These are phyloP conservation scores for Chloroceryle amazona DNA, from an alignment of 2,797 vertebrate species.

Conservation along the genomic window DNA sequence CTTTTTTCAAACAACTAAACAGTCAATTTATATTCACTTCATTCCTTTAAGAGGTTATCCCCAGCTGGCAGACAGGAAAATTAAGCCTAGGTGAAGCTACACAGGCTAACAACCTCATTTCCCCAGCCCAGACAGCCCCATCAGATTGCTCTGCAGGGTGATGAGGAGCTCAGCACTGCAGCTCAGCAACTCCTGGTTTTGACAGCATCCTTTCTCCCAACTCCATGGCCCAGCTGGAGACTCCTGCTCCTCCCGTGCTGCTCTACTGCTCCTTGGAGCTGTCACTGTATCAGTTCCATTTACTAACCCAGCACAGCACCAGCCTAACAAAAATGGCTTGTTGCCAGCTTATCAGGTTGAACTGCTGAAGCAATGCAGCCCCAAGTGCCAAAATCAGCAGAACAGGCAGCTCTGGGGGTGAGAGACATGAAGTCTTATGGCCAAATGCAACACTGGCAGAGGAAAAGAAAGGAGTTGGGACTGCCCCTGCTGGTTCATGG, in stretches of 20 bases:
- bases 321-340: neutral
- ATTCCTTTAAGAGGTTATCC: neutral
- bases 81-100: neutral
- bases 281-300: fast-evolving
- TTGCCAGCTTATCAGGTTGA: neutral
- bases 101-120: neutral
- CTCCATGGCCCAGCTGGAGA: neutral
- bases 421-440: neutral
- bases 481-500: neutral
- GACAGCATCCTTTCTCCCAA: neutral
- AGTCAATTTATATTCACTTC: neutral
- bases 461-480: neutral
- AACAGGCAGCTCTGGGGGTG: neutral
- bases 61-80: neutral
- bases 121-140: neutral
- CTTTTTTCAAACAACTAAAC: neutral
- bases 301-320: neutral
- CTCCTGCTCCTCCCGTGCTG: neutral
- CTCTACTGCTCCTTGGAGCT: neutral
- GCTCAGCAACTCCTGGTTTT: neutral
- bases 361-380: neutral
- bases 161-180: neutral
- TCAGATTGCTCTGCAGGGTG: neutral
- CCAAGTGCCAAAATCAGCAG: neutral
- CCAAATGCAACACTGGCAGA: neutral